These are phyloP conservation scores for Dicyrtoma fusca DNA, from an alignment of 2,888 invertebrate genomes.

Conservation along the genomic window DNA sequence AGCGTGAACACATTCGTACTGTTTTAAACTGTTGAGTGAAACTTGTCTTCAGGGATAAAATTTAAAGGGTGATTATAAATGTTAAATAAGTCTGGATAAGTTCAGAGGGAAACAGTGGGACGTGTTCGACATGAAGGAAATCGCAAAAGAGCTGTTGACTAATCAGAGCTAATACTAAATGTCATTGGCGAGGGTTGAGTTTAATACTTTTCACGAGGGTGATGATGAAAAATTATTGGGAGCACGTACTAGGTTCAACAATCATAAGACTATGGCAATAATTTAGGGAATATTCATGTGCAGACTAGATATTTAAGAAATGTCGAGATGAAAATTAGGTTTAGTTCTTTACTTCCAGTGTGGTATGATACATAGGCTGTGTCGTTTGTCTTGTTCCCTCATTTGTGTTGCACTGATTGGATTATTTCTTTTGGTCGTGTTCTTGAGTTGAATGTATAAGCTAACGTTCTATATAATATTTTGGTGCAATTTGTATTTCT, in stretches of 20 bases:
- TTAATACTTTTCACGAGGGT: not conserved
- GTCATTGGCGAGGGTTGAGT: slow-evolving; percentile 21
- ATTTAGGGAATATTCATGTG: slow-evolving; percentile 25
- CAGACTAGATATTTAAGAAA: slow-evolving; percentile 10
- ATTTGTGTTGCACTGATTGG: too few species aligned
- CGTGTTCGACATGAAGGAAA: not conserved
- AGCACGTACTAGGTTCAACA: slow-evolving; percentile 9
- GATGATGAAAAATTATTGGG: slow-evolving; percentile 17
- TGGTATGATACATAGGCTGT: too few species aligned
- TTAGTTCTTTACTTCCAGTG: too few species aligned
- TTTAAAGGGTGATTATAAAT: not conserved
- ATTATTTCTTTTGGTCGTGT: too few species aligned
- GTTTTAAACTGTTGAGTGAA: too few species aligned
- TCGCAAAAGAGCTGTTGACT: slow-evolving; percentile 3
- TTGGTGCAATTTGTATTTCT: too few species aligned
- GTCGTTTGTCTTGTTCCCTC: too few species aligned
- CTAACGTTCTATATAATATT: too few species aligned
- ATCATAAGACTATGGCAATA: not conserved
- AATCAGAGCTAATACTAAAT: not conserved
- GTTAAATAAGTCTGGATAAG: not conserved
- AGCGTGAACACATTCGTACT: too few species aligned
- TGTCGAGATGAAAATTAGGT: too few species aligned
- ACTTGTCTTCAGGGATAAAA: not conserved
- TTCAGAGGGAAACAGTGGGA: not conserved
- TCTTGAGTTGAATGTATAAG: too few species aligned